Evolutionary conservation across 1,140 invertebrate genomes (phyloP), one percentile per base, ranked within the genome.

Genomic region (Hydropsyche tenuis): DNA sequence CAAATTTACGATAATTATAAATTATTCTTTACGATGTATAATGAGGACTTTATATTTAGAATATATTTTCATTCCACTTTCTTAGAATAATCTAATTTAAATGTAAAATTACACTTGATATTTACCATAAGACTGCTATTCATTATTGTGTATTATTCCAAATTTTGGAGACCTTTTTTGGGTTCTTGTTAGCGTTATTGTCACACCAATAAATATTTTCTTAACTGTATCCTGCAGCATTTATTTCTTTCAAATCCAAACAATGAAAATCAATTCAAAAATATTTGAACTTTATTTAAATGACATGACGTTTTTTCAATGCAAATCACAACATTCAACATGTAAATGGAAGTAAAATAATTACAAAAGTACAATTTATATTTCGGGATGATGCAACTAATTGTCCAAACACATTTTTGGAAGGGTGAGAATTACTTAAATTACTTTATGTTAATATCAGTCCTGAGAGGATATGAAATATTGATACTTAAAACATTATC

Each of bases 401-500:
- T 12, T 60, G 56, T 60, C 23, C 56, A 23, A 60, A 60, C 22
- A 60, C 22, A 20, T 56, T 20, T 4, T 9, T 25, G 22, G 56
- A 25, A 60, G 23, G 12, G 30, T 37, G 30, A 37, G 9, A 60
- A 9, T 9, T 25, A 25, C 23, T 60, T 60, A 60, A 22, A 60
- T 9, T 12, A 25, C 56, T 22, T 60, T 25, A 23, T 23, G 25
- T 60, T 11, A 25, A 12, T 60, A 60, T 60, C 56, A 60, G 56
- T 60, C 22, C 77, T 80, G 80, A 11, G 78, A 78, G 22, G 81
- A 81, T 51, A 80, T 80, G 53, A 81, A 81, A 71, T 79, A 80
- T 74, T 78, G 18, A 66, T 69, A 30, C 60, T 63, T 62, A 71
- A 51, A 71, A 65, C 62, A 62, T n/a, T 65, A 64, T 48, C 60